phyloP scores from a whole-genome alignment of 2,113 vertebrate species.

The Dicerorhinus sumatrensis region DNA sequence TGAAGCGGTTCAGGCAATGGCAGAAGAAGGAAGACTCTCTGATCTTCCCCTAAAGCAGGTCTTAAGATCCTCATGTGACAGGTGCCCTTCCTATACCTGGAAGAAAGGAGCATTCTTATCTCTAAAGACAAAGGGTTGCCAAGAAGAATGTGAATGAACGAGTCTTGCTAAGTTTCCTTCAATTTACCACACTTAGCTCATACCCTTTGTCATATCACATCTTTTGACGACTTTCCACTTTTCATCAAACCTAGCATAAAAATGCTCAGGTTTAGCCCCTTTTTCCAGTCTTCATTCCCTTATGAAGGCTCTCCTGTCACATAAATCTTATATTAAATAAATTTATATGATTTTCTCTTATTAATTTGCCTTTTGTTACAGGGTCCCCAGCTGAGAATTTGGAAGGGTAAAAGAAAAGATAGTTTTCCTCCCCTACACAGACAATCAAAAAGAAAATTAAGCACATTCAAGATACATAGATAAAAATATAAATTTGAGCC shows the following conservation, averaged over 20 bases:
- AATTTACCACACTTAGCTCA: background rate
- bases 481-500: background rate
- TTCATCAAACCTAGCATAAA: background rate
- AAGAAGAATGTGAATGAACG: background rate
- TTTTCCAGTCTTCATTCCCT: background rate
- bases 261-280: background rate
- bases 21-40: background rate
- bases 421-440: background rate
- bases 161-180: background rate
- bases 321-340: background rate
- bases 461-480: background rate
- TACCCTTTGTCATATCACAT: background rate
- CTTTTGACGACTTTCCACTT: background rate
- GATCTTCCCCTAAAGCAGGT: background rate
- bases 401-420: background rate
- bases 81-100: background rate
- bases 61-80: background rate
- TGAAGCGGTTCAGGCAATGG: background rate
- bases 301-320: background rate
- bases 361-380: background rate
- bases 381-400: background rate
- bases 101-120: background rate
- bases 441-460: background rate
- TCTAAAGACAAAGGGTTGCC: background rate
- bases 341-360: background rate